Evolutionary conservation across 2,797 vertebrate genomes (phyloP).

Genomic region (Xiphophorus birchmanni): DNA sequence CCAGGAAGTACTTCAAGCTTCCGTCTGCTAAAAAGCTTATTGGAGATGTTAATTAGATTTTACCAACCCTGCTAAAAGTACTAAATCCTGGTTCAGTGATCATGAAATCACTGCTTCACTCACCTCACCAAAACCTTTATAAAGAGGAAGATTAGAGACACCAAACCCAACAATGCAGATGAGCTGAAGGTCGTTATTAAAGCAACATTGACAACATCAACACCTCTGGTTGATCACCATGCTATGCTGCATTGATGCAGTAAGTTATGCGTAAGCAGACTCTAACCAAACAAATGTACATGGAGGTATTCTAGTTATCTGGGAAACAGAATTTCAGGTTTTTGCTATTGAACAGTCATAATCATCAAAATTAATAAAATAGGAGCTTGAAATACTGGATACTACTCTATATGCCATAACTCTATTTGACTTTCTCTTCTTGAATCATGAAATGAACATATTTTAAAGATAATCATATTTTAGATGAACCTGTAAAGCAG

Average conservation of each 20-base stretch:
- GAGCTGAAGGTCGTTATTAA: neutral
- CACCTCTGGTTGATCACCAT: neutral
- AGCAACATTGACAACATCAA: neutral
- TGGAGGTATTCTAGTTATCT: neutral
- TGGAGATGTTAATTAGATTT: neutral
- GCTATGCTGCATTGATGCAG: neutral
- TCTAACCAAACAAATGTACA: neutral
- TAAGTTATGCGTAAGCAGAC: neutral
- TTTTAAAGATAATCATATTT: neutral
- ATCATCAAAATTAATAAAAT: neutral
- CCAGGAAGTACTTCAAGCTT: neutral
- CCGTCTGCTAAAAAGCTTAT: neutral
- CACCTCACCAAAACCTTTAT: neutral
- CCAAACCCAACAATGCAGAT: neutral
- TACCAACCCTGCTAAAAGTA: neutral
- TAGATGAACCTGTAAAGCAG: neutral
- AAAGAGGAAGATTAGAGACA: neutral
- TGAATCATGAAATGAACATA: neutral
- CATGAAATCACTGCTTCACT: neutral
- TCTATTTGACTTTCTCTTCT: neutral
- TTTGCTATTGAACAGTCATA: neutral
- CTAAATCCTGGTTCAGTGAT: neutral
- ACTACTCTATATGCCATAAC: neutral
- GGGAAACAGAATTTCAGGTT: neutral
- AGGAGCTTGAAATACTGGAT: neutral